Evolutionary conservation across 2,797 vertebrate species (phyloP).

Genomic region (Coluber constrictor): DNA sequence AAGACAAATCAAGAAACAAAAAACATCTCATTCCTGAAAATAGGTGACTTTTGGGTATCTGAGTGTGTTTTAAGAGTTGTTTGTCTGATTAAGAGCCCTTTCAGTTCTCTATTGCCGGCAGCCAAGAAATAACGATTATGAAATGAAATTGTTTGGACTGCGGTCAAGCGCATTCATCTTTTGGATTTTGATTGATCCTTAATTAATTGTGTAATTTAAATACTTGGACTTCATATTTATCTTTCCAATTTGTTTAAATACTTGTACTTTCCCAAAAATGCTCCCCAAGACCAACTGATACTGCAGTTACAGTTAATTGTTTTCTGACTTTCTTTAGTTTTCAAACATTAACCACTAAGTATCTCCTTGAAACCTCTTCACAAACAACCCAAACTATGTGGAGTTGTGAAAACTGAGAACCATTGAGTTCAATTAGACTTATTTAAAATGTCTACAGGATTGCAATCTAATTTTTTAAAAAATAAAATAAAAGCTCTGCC

Average conservation of each 20-base stretch:
- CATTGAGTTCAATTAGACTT: not conserved
- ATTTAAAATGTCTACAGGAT: not conserved
- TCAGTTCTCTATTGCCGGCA: not conserved
- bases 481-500: not conserved
- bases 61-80: not conserved
- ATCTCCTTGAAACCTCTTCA: not conserved
- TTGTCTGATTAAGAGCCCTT: not conserved
- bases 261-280: not conserved
- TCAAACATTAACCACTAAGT: not conserved
- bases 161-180: not conserved
- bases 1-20: not conserved
- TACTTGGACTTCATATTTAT: not conserved
- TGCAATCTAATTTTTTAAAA: not conserved
- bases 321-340: not conserved
- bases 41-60: not conserved
- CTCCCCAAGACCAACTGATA: not conserved
- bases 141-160: not conserved
- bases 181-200: not conserved
- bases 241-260: not conserved
- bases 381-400: not conserved
- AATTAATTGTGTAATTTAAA: not conserved
- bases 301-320: not conserved
- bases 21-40: not conserved
- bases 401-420: not conserved
- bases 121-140: not conserved